phyloP scores from a whole-genome alignment of 1,140 invertebrate species.

The Nephotettix cincticeps region DNA sequence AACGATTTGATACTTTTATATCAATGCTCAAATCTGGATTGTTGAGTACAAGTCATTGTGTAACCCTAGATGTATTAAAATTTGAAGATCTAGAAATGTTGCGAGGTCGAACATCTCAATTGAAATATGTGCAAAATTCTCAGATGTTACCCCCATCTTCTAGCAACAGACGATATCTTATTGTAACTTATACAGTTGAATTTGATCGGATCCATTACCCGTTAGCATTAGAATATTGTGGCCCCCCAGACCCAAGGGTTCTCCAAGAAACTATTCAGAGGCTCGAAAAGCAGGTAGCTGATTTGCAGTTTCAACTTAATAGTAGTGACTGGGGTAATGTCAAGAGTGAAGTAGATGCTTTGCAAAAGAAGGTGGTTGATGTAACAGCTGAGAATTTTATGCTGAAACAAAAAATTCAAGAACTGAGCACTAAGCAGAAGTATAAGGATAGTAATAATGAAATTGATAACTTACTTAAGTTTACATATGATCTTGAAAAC shows the following conservation, averaged over 20 bases:
- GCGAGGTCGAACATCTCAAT: conserved; percentile 36
- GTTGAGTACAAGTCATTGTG: conserved; percentile 46
- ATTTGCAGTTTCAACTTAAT: background rate
- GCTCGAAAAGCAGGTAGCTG: conserved; percentile 49
- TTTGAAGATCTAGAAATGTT: conserved; percentile 48
- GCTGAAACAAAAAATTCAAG: background rate
- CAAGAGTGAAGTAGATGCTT: background rate
- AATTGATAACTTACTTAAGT: background rate
- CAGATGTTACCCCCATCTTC: conserved; percentile 28
- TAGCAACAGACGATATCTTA: conserved; percentile 47
- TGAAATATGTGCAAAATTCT: conserved; percentile 27
- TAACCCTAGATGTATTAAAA: conserved; percentile 48
- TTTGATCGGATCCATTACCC: conserved; percentile 55
- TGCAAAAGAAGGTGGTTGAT: conserved; percentile 8
- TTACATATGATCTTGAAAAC: background rate
- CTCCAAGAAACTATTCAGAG: conserved; percentile 51
- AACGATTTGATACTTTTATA: conserved; percentile 42
- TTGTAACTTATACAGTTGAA: conserved; percentile 50
- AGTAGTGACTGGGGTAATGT: background rate
- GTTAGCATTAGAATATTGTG: conserved; percentile 52
- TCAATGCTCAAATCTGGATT: conserved; percentile 42
- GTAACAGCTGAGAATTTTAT: background rate
- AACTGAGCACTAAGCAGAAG: background rate
- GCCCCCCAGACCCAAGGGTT: conserved; percentile 50
- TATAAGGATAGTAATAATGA: background rate